Conservation (phyloP, 2,797 vertebrate genomes). For the Apogon hyalosoma region DNA sequence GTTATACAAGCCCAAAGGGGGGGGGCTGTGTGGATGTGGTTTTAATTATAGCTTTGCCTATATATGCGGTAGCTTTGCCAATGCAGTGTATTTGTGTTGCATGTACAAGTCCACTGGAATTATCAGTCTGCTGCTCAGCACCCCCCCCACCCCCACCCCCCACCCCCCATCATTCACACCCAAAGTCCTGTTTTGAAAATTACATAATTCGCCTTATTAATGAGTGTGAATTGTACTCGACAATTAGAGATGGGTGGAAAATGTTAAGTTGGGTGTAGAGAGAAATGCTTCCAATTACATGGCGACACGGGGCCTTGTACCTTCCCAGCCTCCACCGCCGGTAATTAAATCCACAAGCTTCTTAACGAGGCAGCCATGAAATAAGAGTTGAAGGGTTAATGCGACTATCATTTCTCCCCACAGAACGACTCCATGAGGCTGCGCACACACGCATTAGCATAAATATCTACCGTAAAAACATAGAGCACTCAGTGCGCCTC, state of each 20-base stretch:
- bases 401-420: conserved; percentile 79
- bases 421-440: conserved; percentile 72
- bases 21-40: conserved; percentile 34
- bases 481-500: background rate
- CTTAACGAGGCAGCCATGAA: conserved; percentile 81
- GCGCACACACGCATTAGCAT: conserved; percentile 57
- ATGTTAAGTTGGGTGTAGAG: conserved; percentile 80
- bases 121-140: conserved; percentile 51
- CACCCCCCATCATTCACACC: conserved; percentile 47
- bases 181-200: conserved; percentile 75
- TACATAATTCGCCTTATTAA: conserved; percentile 81
- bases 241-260: conserved; percentile 81
- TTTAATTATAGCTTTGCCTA: conserved; percentile 66
- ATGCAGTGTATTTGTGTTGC: conserved; percentile 37
- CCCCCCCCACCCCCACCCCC: too few species aligned
- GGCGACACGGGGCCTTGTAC: conserved; percentile 77
- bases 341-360: conserved; percentile 81
- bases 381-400: conserved; percentile 83
- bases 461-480: conserved; percentile 57
- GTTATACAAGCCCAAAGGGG: conserved; percentile 38
- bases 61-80: conserved; percentile 33
- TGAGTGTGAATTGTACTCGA: conserved; percentile 77
- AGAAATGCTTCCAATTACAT: conserved; percentile 79
- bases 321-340: conserved; percentile 71
- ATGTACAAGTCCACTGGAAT: conserved; percentile 48